Percentiles rank a stretch among this genome's conserved stretches.
Evolutionary conservation across 92 coral and sea anemone species (phyloP).

Genomic region (Actinostola sp.): DNA sequence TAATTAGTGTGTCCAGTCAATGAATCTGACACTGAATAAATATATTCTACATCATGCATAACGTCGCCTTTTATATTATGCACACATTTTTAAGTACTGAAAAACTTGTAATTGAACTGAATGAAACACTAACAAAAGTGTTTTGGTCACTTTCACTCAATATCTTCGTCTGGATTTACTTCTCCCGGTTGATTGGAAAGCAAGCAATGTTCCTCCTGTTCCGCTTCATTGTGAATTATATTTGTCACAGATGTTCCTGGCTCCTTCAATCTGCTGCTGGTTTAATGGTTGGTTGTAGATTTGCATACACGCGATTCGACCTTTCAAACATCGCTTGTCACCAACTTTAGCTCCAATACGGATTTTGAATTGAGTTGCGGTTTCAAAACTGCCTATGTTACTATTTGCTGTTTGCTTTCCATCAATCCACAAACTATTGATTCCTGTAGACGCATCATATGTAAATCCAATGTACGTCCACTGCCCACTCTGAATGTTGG

Average conservation of each 20-base stretch:
- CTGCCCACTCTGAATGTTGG: slow-evolving; percentile 32
- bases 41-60: too few relatives aligned
- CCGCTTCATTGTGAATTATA: not conserved
- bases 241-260: slow-evolving; percentile 51
- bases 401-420: slow-evolving; percentile 38
- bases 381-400: slow-evolving; percentile 51
- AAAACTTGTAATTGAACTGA: too few relatives aligned
- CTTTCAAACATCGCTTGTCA: slow-evolving; percentile 57
- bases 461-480: slow-evolving; percentile 76
- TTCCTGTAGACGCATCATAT: slow-evolving; percentile 58
- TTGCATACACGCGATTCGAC: slow-evolving; percentile 70
- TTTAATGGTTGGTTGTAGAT: slow-evolving; percentile 50
- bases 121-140: too few relatives aligned
- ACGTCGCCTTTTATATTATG: too few relatives aligned
- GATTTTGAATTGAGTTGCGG: slow-evolving; percentile 60
- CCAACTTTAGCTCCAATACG: slow-evolving; percentile 70
- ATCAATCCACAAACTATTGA: slow-evolving; percentile 64
- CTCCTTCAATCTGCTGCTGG: slow-evolving; percentile 31
- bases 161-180: too few relatives aligned
- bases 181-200: too few relatives aligned
- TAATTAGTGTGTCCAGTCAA: too few relatives aligned
- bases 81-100: too few relatives aligned
- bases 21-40: too few relatives aligned
- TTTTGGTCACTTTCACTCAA: too few relatives aligned
- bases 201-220: not conserved